phyloP scores from a whole-genome alignment of 2,113 vertebrate genomes.

The Anoplopoma fimbria region DNA sequence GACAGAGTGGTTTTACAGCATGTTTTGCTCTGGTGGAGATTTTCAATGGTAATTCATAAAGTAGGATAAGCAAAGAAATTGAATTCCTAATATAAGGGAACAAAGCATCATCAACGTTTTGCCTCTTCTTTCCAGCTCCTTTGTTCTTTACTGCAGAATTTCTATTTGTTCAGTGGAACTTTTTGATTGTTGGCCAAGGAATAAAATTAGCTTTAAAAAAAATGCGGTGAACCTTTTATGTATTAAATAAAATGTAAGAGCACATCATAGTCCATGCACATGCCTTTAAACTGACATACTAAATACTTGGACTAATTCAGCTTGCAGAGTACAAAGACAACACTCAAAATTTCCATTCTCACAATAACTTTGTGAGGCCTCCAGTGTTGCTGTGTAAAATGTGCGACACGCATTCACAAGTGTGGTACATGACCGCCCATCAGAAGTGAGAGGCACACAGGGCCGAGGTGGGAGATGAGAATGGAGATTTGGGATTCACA shows the following conservation, averaged over 20 bases:
- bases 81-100: constrained; percentile 54
- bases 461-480: constrained; percentile 73
- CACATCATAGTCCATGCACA: constrained; percentile 26
- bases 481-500: constrained; percentile 75
- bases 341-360: constrained; percentile 20
- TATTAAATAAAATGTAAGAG: constrained; percentile 17
- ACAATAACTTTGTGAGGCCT: neutral
- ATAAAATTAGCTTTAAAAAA: constrained; percentile 33
- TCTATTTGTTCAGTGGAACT: constrained; percentile 47
- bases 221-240: constrained; percentile 38
- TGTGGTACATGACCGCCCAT: constrained; percentile 40
- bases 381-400: constrained; percentile 28
- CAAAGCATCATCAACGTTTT: constrained; percentile 46
- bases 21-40: constrained; percentile 65
- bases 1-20: constrained; percentile 55
- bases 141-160: constrained; percentile 52
- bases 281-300: constrained; percentile 21
- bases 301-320: constrained; percentile 2
- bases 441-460: constrained; percentile 54
- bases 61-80: constrained; percentile 34
- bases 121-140: constrained; percentile 31
- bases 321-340: neutral
- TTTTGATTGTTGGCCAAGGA: constrained; percentile 40
- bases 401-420: constrained; percentile 30
- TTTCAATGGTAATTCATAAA: constrained; percentile 64